phyloP scores from a whole-genome alignment of 2,113 vertebrate species.

The Himantopus leucocephalus region DNA sequence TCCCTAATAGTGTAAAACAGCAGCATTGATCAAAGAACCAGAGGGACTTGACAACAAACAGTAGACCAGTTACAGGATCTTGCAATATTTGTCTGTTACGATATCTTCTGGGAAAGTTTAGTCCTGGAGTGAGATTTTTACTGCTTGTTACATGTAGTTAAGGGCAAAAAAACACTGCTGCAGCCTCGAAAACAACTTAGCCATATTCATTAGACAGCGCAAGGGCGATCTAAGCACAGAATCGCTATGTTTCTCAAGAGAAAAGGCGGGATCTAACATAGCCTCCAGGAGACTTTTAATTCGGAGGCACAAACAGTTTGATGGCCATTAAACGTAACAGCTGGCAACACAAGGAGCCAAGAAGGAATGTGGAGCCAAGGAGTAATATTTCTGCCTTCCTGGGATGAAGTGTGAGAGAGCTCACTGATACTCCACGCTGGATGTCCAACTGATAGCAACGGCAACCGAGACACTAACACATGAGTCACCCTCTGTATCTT shows the following conservation, averaged over 20 bases:
- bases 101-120: constrained; percentile 17
- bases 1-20: neutral
- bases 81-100: neutral
- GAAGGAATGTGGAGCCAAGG: constrained; percentile 49
- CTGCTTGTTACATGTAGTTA: neutral
- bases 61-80: neutral
- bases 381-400: constrained; percentile 32
- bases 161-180: neutral
- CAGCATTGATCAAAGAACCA: neutral
- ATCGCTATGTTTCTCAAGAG: constrained; percentile 1
- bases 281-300: constrained; percentile 66
- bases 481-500: constrained; percentile 36
- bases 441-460: neutral
- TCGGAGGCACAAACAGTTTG: constrained; percentile 58
- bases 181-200: constrained; percentile 6
- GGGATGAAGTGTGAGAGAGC: constrained; percentile 13
- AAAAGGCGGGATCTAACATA: constrained; percentile 41
- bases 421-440: constrained; percentile 33
- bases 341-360: constrained; percentile 63
- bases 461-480: neutral
- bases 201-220: neutral
- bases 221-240: neutral
- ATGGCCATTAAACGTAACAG: constrained; percentile 59
- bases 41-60: neutral
- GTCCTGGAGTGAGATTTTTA: neutral